Base-by-base conservation (phyloP, 2,113 vertebrate species). In the Pseudorasbora parva region DNA sequence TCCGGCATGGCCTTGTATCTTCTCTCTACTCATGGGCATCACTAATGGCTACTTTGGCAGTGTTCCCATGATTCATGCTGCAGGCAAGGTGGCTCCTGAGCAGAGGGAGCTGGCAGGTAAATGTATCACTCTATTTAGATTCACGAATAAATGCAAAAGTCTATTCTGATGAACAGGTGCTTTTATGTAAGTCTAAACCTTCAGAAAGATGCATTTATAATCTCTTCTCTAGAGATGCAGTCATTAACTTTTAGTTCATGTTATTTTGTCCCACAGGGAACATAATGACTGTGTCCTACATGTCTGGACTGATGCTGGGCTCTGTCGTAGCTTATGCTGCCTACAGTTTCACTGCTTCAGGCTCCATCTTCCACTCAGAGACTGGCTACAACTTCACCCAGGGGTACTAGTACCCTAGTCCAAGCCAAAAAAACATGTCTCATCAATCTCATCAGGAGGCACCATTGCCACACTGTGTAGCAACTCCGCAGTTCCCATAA, bases 201-300 rank as follows among this genome's bases (percentile, higher is more conserved):
- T 15, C 4, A 49, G 30, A 49, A 57, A 57, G 76, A 68, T 75
- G 57, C 71, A 60, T 81, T 62, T 41, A 60, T 77, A 68, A 49
- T 78, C 9, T 9, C 21, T 37, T 77, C 37, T 71, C 43, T 81
- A 37, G 60, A 41, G 9, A 19, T 56, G 54, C 41, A 49, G 71
- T 37, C 15, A 72, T 49, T 78, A 51, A 17, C 43, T 72, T 37
- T 8, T 12, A 27, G 43, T 76, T 76, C 19, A n/a, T 41, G 49
- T 57, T 3, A 51, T 78, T 23, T 57, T 73, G 43, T 82, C 75
- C 45, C 72, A 0, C 91, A 99, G 98, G 98, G 68, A 99, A 99
- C 94, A 99, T 96, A 79, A 99, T 99, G 98, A 99, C 97, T 0
- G 98, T 99, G 87, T 99, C 98, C 88, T 99, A 99, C 83, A 99